Base-by-base conservation (phyloP, 2,113 vertebrate species). In the Amblyornis subalaris region DNA sequence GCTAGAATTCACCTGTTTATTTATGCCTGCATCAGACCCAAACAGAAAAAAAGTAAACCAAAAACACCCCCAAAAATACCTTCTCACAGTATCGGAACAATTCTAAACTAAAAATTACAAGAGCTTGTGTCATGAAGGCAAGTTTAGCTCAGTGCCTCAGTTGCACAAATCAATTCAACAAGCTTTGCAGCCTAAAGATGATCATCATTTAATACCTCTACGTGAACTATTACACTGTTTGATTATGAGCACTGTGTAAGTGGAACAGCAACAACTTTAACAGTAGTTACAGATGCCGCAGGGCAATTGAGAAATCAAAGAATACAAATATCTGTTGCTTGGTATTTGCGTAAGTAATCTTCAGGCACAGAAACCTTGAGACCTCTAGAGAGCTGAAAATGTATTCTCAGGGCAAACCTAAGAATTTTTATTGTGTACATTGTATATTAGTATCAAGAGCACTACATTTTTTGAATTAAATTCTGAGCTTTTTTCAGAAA, bases 21-120 rank as follows among this genome's bases (percentile, higher is more conserved):
- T 93, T 78, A 71, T 29, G 16, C 29, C 64, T 71, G 38, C 22
- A 70, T 36, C 31, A 74, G 22, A 77, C 21, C 15, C 64, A 55
- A 73, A n/a, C 1, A 73, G 21, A 11, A 78, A 66, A 84, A 64
- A 53, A 7, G 1, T 0, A 0, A 57, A 61, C 2, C 25, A 57
- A 77, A 86, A 74, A 20, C 1, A 16, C 4, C 17, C 23, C 22
- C 61, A 57, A 24, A 69, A 38, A 31, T 5, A 35, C 9, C 5
- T 70, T 40, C 54, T n/a, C 12, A 80, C 8, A 54, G 14, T 29
- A 81, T 22, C 54, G 35, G 26, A 81, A 54, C 26, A 86, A 70
- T 36, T 62, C 14, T 50, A 47, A 89, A 77, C 62, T 50, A 87
- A 83, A 75, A 91, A 54, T 36, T 35, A 40, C 12, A 31, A 42